Conservation (phyloP, 2,113 vertebrate species). For the Panurus biarmicus region DNA sequence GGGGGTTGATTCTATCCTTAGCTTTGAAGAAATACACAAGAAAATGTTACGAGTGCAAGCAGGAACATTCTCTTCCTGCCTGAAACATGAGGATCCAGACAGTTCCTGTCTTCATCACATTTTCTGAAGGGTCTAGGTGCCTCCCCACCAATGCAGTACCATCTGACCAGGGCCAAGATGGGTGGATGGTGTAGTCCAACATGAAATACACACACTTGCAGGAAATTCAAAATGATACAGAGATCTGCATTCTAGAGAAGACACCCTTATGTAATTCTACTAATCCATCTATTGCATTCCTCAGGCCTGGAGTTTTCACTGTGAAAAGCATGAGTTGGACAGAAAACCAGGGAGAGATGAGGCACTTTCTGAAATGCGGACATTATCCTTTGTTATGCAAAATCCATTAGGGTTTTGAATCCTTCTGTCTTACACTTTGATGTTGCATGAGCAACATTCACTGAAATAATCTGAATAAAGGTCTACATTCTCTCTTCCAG, state of each 20-base stretch:
- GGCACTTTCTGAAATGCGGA: neutral
- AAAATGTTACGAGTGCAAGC: neutral
- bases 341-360: neutral
- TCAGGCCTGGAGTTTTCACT: neutral
- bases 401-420: neutral
- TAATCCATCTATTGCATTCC: neutral
- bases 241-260: neutral
- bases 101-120: neutral
- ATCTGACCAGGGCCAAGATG: neutral
- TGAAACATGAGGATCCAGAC: neutral
- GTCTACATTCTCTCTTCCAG: neutral
- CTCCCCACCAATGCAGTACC: neutral
- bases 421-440: neutral
- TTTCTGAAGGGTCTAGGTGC: neutral
- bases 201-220: neutral
- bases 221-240: neutral
- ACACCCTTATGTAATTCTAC: neutral
- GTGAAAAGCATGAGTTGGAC: neutral
- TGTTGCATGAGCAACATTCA: neutral
- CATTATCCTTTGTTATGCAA: neutral
- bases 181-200: neutral
- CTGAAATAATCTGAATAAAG: neutral
- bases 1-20: neutral
- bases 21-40: neutral
- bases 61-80: neutral